Evolutionary conservation across 1,140 invertebrate genomes (phyloP), one percentile per base, ranked within the genome.

Genomic region (Zaprionus ghesquierei): DNA sequence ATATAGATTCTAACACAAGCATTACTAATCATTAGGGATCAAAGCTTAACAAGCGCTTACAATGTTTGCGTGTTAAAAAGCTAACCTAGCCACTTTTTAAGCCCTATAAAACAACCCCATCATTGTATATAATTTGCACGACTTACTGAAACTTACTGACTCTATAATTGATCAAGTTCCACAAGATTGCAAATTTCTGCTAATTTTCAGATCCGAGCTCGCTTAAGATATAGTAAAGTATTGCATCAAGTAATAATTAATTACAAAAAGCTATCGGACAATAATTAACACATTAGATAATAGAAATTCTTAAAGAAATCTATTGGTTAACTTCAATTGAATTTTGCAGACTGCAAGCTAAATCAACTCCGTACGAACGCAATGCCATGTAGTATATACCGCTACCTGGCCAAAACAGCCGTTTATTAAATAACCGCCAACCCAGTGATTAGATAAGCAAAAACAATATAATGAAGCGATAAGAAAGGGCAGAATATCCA

Each of bases 361-460:
- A 38, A 6, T 6, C 8, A 38, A 2, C n/a, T 0, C n/a, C 3
- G 2, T 33, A 33, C 10, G 9, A 12, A 33, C 2, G 33, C 13
- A 38, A 2, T 38, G n/a, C n/a, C n/a, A n/a, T n/a, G n/a, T n/a
- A n/a, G n/a, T n/a, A n/a, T n/a, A 41, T 9, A 15, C 6, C 2
- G 35, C 15, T 41, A 41, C 35, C 35, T 38, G 35, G 6, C 4
- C 35, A 15, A 13, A 25, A 54, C 61, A 54, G 9, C 33, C 44
- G 35, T 15, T 64, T 55, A 44, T 64, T 35, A 31, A 54, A 41
- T 22, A 22, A 23, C 51, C 27, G 50, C 54, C 44, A 55, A 64
- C 23, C 38, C n/a, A n/a, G 10, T 15, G 35, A 13, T 2, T n/a
- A 1, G 35, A 38, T 38, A 38, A 38, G 2, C n/a, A 38, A 2